Evolutionary conservation across 2,888 invertebrate species (phyloP).

Genomic region (Agrochola macilenta): DNA sequence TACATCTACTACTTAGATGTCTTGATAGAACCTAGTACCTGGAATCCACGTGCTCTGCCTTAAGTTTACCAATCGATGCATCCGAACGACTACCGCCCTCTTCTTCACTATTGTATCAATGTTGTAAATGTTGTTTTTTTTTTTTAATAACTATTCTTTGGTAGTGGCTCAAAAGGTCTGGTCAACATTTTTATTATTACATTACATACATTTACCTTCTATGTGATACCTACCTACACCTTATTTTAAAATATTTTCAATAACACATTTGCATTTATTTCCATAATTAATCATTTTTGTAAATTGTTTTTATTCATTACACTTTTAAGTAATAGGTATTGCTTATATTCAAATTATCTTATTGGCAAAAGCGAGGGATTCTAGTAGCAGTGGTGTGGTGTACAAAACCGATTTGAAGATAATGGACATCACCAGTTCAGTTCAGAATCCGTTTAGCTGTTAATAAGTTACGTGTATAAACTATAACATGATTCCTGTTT

Average conservation of each 20-base stretch:
- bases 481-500: slow-evolving; percentile 37
- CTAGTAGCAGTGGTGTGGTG: not conserved
- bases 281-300: slow-evolving; percentile 41
- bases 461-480: not conserved
- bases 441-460: not conserved
- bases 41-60: slow-evolving; percentile 67
- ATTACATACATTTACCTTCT: slow-evolving; percentile 50
- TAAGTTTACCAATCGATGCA: slow-evolving; percentile 83
- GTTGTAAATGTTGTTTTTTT: slow-evolving; percentile 81
- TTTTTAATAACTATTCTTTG: slow-evolving; percentile 64
- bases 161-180: slow-evolving; percentile 71
- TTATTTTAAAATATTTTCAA: slow-evolving; percentile 47
- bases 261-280: slow-evolving; percentile 48
- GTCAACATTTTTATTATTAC: slow-evolving; percentile 57
- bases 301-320: slow-evolving; percentile 32
- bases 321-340: slow-evolving; percentile 28
- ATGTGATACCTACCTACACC: slow-evolving; percentile 46
- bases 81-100: slow-evolving; percentile 89
- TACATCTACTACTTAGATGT: slow-evolving; percentile 69
- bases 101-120: slow-evolving; percentile 90
- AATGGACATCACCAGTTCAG: not conserved
- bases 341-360: slow-evolving; percentile 19
- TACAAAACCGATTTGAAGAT: slow-evolving; percentile 15
- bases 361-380: not conserved
- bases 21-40: slow-evolving; percentile 67